A percentile compares a stretch with the other conserved stretches of the same genome.
These are phyloP conservation scores for Stegodyphus mimosarum DNA, from an alignment of 1,140 invertebrate species.

Conservation along the genomic window DNA sequence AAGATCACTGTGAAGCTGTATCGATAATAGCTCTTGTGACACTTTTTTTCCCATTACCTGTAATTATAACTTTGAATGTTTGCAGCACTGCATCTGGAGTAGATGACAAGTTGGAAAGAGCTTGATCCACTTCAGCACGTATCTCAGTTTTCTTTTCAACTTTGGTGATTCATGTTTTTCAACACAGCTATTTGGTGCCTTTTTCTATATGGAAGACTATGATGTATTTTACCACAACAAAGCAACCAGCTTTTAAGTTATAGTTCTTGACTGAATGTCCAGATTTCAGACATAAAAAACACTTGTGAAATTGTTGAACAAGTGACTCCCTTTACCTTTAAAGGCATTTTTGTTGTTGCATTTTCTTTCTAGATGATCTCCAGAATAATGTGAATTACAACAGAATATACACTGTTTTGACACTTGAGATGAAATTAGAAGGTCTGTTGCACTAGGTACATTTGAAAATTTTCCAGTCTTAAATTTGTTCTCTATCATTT, in stretches of 20 bases:
- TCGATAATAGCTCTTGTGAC: constrained; percentile 4
- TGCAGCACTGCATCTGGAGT: constrained; percentile 3
- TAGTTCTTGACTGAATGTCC: constrained; percentile 1
- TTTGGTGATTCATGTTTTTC: neutral
- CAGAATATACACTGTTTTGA: constrained; percentile 22
- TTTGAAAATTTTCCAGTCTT: neutral
- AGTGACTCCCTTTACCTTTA: neutral
- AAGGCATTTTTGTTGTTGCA: constrained; percentile 2
- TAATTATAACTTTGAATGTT: neutral
- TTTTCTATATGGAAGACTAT: constrained; percentile 4
- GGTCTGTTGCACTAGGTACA: constrained; percentile 3
- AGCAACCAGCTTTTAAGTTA: constrained; percentile 8
- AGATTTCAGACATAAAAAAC: constrained; percentile 22
- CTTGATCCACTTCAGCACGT: constrained; percentile 10
- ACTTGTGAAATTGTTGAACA: neutral
- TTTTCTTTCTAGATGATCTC: neutral
- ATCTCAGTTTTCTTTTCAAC: constrained; percentile 11
- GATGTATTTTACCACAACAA: constrained; percentile 1
- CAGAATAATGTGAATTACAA: constrained; percentile 13
- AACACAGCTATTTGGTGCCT: neutral
- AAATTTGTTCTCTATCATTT: neutral
- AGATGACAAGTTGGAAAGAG: constrained; percentile 9
- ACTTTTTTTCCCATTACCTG: constrained; percentile 2
- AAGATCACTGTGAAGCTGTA: neutral
- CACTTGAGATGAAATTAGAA: constrained; percentile 7